Base-by-base conservation (phyloP, 23 tunicate species). In the Phallusia fumigata region DNA sequence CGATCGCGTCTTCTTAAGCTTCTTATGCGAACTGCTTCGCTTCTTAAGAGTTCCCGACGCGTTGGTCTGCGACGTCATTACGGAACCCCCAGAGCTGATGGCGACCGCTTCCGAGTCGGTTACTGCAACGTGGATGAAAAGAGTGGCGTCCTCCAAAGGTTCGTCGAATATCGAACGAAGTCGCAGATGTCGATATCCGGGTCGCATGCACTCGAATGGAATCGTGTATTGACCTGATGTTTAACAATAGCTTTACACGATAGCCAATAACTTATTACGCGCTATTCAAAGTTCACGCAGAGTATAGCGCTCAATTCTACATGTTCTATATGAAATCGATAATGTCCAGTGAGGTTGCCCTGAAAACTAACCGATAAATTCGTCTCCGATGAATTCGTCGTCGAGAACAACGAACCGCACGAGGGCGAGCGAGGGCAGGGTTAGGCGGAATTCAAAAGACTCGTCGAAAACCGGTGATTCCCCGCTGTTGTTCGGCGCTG, bases 341-440 rank as follows among this genome's bases (percentile, higher is more conserved):
- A 5, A 10, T 40, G 10, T 5, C 47, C 47, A 40, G 5, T 10
- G 10, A 3, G 47, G 10, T 40, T 40, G 1, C 16, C 8, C 26
- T 58, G n/a, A n/a, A n/a, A n/a, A n/a, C 91, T 85, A 18, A 88
- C 99, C 99, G 53, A 97, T 97, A 69, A 97, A 97, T 65, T 97
- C 99, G 73, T 97, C 99, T 21, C 99, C 99, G 65, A 97, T 97
- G 45, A 88, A 97, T 35, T 97, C 99, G 73, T 97, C 99, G 75
- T 97, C 99, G n/a, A 97, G 84, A 18, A 97, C 97, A 30, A 97
- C 99, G 77, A 97, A 97, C 72, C 99, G 88, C 34, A 97, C 93
- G 31, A 97, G 95, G 74, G 92, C 99, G 50, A 97, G 90, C 33
- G 89, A 86, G 32, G 99, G 95, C 47, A 97, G 78, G 36, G 86